These are phyloP conservation scores for Synergus japonicus DNA, from an alignment of 2,888 invertebrate species.

Conservation along the genomic window DNA sequence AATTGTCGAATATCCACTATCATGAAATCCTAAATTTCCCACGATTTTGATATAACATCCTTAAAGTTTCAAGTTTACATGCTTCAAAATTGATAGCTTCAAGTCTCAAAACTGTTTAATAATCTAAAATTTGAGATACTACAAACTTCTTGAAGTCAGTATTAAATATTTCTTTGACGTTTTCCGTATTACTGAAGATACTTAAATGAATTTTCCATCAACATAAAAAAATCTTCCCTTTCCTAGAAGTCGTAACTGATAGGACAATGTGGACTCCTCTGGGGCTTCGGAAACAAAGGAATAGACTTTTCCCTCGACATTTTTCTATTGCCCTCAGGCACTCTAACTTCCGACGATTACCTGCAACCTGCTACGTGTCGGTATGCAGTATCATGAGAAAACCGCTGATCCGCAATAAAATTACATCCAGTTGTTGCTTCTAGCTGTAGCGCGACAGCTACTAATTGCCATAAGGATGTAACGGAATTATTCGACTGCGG, in stretches of 20 bases:
- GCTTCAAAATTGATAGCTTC: background rate
- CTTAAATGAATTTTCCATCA: background rate
- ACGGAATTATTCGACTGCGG: slow-evolving; percentile 6
- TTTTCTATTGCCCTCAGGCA: slow-evolving; percentile 28
- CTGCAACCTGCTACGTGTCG: slow-evolving; percentile 16
- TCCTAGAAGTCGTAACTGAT: background rate
- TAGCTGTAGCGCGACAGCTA: background rate
- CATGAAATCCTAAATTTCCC: slow-evolving; percentile 23
- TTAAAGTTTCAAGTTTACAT: background rate
- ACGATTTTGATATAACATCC: slow-evolving; percentile 17
- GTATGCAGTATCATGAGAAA: slow-evolving; percentile 26
- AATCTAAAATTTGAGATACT: background rate
- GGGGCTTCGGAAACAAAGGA: slow-evolving; percentile 16
- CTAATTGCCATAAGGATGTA: background rate
- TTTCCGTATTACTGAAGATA: no score
- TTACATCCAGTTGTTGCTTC: slow-evolving; percentile 19
- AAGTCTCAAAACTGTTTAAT: background rate
- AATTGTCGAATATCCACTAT: slow-evolving; percentile 31
- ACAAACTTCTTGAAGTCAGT: no score
- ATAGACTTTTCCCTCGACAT: slow-evolving; percentile 14
- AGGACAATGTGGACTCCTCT: background rate
- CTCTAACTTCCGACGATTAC: slow-evolving; percentile 35
- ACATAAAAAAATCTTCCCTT: background rate
- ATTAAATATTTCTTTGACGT: no score
- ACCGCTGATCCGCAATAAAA: slow-evolving; percentile 32